These are phyloP conservation scores for Cremastinae sp. DNA, from an alignment of 2,888 invertebrate species.

Conservation along the genomic window DNA sequence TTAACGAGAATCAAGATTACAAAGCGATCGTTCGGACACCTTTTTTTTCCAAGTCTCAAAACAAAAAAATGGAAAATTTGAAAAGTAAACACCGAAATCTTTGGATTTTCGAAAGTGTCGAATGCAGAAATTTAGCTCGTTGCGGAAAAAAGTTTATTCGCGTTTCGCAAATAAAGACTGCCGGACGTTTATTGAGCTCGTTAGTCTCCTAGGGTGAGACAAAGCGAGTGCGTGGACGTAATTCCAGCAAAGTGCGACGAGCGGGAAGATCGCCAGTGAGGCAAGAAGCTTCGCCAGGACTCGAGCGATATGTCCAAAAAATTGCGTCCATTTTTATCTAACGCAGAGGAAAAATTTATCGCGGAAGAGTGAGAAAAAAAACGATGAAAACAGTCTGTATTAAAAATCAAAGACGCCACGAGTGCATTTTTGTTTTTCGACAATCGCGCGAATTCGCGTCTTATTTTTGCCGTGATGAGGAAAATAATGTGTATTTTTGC, in stretches of 20 bases:
- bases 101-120: not conserved
- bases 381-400: constrained; percentile 5
- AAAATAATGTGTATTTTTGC: too few species aligned
- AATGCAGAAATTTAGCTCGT: not conserved
- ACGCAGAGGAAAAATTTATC: constrained; percentile 8
- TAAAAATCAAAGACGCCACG: constrained; percentile 1
- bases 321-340: not conserved
- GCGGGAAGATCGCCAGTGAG: constrained; percentile 29
- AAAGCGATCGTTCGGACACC: constrained; percentile 27
- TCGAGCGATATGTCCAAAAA: constrained; percentile 3
- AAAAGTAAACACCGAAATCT: too few species aligned
- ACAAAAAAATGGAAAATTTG: too few species aligned
- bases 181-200: constrained; percentile 45
- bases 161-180: constrained; percentile 11
- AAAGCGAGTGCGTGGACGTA: constrained; percentile 35
- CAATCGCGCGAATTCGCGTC: too few species aligned
- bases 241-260: constrained; percentile 4
- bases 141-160: not conserved
- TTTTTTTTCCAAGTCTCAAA: too few species aligned
- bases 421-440: too few species aligned
- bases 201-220: constrained; percentile 42
- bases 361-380: not conserved
- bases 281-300: constrained; percentile 6
- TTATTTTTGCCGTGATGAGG: too few species aligned
- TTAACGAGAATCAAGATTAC: constrained; percentile 57